phyloP scores from a whole-genome alignment of 2,888 invertebrate genomes.

The Harpalus rufipes region DNA sequence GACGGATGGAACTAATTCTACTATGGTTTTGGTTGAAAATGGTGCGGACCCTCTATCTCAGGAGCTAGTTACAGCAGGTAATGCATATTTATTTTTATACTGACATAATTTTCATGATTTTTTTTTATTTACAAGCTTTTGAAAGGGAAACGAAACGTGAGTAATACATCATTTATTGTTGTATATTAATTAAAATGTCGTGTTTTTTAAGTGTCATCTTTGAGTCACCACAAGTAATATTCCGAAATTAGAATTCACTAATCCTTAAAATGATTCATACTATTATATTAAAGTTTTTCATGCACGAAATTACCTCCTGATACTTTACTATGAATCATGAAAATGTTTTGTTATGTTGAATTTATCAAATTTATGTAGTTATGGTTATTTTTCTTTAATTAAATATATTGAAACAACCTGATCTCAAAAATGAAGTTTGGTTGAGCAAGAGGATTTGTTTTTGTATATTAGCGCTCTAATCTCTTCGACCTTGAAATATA shows the following conservation, averaged over 20 bases:
- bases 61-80: constrained; percentile 75
- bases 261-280: constrained; percentile 6
- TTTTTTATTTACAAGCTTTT: constrained; percentile 36
- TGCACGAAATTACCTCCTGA: not conserved
- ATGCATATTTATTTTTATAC: constrained; percentile 67
- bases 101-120: constrained; percentile 17
- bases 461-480: no score
- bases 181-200: constrained; percentile 18
- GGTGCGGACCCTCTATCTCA: constrained; percentile 77
- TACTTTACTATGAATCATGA: not conserved
- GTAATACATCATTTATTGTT: constrained; percentile 23
- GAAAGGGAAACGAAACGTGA: constrained; percentile 58
- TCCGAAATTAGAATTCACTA: constrained; percentile 15
- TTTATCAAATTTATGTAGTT: no score
- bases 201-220: not conserved
- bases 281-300: constrained; percentile 3
- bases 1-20: constrained; percentile 69
- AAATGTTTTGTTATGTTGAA: no score
- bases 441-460: no score
- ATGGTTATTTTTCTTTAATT: no score
- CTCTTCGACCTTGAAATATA: no score
- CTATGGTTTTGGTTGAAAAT: constrained; percentile 75
- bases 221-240: constrained; percentile 14
- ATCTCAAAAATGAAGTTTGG: no score
- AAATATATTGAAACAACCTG: no score